These are phyloP conservation scores for Lasius platythorax DNA, from an alignment of 2,888 invertebrate species.

Conservation along the genomic window DNA sequence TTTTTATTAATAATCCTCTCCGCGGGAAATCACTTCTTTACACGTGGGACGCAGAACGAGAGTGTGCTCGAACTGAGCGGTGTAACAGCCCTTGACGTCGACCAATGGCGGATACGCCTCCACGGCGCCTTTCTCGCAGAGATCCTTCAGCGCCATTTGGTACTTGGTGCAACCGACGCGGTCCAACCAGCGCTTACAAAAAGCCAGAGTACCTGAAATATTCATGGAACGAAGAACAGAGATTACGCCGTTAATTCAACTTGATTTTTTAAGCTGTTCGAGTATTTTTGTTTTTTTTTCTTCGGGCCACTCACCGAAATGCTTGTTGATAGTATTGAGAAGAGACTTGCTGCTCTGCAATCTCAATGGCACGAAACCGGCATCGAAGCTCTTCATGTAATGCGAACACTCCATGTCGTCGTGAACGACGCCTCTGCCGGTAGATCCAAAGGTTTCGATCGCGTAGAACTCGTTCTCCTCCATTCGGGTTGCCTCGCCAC, in stretches of 20 bases:
- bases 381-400: conserved; percentile 99
- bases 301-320: conserved; percentile 90
- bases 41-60: conserved; percentile 98
- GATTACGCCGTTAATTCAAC: not conserved
- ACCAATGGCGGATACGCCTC: conserved; percentile 99
- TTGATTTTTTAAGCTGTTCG: not conserved
- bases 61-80: conserved; percentile 99
- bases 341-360: conserved; percentile 97
- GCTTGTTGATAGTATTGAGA: conserved; percentile 96
- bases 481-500: conserved; percentile 99
- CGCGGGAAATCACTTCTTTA: conserved; percentile 99
- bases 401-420: conserved; percentile 99
- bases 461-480: conserved; percentile 99
- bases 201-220: conserved; percentile 92
- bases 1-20: conserved; percentile 95
- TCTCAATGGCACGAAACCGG: conserved; percentile 95
- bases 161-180: conserved; percentile 98
- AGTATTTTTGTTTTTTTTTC: not conserved
- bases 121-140: conserved; percentile 99
- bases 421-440: conserved; percentile 97
- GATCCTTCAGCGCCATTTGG: conserved; percentile 99
- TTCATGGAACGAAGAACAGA: not conserved
- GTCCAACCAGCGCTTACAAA: conserved; percentile 99
- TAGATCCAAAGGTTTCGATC: conserved; percentile 99
- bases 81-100: conserved; percentile 98